Conservation (phyloP, 2,797 vertebrate species). For the Helarctos malayanus region DNA sequence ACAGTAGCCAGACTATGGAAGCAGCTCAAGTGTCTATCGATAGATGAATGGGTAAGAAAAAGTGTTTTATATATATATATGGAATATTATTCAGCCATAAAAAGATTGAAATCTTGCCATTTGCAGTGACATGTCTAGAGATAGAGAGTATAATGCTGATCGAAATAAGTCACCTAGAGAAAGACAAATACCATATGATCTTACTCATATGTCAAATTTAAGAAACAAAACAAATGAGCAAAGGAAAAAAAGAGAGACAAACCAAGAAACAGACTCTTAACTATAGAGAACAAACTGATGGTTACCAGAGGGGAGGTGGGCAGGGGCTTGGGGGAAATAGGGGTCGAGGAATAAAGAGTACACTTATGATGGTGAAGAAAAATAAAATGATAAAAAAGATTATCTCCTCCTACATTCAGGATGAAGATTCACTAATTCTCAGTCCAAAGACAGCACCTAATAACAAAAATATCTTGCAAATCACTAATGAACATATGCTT, state of each 20-base stretch:
- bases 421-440: not conserved
- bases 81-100: not conserved
- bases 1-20: not conserved
- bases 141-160: not conserved
- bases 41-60: not conserved
- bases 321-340: not conserved
- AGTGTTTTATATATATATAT: not conserved
- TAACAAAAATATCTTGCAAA: conserved; percentile 15
- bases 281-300: not conserved
- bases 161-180: not conserved
- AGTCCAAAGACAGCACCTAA: not conserved
- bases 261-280: not conserved
- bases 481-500: not conserved
- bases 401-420: not conserved
- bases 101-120: not conserved
- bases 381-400: not conserved
- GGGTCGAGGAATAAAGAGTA: not conserved
- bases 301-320: not conserved
- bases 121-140: not conserved
- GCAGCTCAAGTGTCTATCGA: not conserved
- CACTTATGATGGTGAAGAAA: not conserved
- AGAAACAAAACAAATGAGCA: not conserved
- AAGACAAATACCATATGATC: not conserved
- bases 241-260: not conserved
- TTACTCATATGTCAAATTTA: not conserved